These are phyloP conservation scores for Coelogynopora nodosa DNA, from an alignment of 2,888 invertebrate genomes.

Conservation along the genomic window DNA sequence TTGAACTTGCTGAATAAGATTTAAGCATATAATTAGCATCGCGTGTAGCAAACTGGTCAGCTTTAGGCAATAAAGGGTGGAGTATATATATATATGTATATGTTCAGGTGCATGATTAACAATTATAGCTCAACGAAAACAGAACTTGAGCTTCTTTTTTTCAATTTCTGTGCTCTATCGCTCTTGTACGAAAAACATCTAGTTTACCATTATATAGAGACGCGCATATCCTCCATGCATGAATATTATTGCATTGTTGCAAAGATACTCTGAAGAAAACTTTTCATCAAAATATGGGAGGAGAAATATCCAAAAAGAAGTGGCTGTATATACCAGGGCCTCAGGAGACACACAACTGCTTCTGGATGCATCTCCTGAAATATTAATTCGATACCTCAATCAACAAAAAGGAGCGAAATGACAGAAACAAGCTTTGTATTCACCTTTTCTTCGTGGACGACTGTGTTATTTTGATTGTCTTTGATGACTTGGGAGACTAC, in stretches of 20 bases:
- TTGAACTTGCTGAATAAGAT: too few species aligned
- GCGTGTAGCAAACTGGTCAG: too few species aligned
- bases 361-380: neutral
- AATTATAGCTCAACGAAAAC: too few species aligned
- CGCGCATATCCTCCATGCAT: neutral
- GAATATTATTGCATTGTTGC: neutral
- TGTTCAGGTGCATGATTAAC: too few species aligned
- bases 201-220: neutral
- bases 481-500: neutral
- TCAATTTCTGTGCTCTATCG: neutral
- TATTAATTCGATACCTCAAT: neutral
- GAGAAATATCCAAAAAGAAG: neutral
- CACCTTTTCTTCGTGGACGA: neutral
- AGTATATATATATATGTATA: too few species aligned
- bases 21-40: too few species aligned
- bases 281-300: neutral
- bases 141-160: neutral
- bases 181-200: neutral
- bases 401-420: conserved; percentile 2
- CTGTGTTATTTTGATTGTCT: neutral
- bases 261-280: neutral
- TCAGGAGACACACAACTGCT: too few species aligned
- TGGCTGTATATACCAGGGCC: neutral
- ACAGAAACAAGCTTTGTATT: conserved; percentile 3
- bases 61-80: too few species aligned